Evolutionary conservation across 2,113 vertebrate species (phyloP).

Genomic region (Gavia stellata): DNA sequence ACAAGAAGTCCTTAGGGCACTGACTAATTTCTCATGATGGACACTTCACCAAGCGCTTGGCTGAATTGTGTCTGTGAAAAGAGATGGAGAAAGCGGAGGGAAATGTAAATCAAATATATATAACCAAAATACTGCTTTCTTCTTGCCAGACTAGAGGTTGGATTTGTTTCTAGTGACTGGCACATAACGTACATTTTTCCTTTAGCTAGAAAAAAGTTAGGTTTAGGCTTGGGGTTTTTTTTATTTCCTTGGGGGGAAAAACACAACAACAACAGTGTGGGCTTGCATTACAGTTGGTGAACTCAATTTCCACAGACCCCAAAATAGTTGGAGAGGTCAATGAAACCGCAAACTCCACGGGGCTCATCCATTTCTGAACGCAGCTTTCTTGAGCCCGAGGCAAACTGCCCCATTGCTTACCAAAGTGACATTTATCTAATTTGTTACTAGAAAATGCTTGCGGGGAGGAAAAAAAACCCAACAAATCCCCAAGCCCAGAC

Average conservation of each 20-base stretch:
- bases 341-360: neutral
- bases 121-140: neutral
- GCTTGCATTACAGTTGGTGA: constrained; percentile 16
- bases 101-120: neutral
- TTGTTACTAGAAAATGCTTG: neutral
- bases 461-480: neutral
- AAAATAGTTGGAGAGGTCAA: constrained; percentile 14
- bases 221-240: neutral
- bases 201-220: neutral
- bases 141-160: neutral
- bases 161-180: neutral
- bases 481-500: neutral
- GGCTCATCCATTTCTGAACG: neutral
- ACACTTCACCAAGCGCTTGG: neutral
- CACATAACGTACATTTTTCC: neutral
- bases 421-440: constrained; percentile 15
- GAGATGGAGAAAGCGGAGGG: neutral
- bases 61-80: neutral
- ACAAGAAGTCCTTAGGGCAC: neutral
- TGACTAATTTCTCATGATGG: neutral
- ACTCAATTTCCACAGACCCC: constrained; percentile 33
- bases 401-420: neutral
- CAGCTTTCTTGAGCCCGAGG: neutral
- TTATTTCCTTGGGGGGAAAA: neutral
- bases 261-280: neutral